A percentile compares a stretch with the other conserved stretches of the same genome.
These are phyloP conservation scores for Bicyclus anynana DNA, from an alignment of 1,140 invertebrate genomes.

Conservation along the genomic window DNA sequence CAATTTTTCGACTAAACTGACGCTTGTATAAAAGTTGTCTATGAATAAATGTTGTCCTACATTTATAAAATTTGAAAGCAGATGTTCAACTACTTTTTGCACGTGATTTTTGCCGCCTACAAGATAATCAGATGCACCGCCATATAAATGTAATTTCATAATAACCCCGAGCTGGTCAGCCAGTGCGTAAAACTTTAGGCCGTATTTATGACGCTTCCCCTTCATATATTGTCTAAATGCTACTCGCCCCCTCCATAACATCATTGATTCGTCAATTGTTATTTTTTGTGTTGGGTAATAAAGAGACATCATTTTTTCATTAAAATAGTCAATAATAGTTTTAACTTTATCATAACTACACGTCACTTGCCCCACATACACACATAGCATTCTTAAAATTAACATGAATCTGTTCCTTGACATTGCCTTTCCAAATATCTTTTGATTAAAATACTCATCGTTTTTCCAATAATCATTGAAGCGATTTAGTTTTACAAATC, in stretches of 20 bases:
- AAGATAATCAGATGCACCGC: background rate
- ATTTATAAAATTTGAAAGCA: background rate
- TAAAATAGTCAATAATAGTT: constrained; percentile 22
- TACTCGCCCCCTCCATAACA: background rate
- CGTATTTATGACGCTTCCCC: background rate
- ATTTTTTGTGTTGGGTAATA: constrained; percentile 48
- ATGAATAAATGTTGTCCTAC: background rate
- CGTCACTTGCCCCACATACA: constrained; percentile 28
- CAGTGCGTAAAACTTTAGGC: background rate
- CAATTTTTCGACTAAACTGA: background rate
- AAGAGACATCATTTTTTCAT: constrained; percentile 35
- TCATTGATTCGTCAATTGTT: constrained; percentile 30
- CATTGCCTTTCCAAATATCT: constrained; percentile 33
- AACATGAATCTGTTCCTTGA: constrained; percentile 38
- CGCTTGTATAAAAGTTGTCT: background rate
- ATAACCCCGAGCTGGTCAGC: background rate
- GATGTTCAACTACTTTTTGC: background rate
- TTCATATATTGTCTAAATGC: background rate
- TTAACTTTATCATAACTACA: background rate
- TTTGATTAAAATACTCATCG: constrained; percentile 33
- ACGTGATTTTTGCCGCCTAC: background rate
- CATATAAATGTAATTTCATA: background rate
- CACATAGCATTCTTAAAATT: constrained; percentile 37
- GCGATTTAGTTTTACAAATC: constrained; percentile 36
- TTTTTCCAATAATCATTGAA: constrained; percentile 49